These are phyloP conservation scores for Vespertilio murinus DNA, from an alignment of 2,797 vertebrate species.

Conservation along the genomic window DNA sequence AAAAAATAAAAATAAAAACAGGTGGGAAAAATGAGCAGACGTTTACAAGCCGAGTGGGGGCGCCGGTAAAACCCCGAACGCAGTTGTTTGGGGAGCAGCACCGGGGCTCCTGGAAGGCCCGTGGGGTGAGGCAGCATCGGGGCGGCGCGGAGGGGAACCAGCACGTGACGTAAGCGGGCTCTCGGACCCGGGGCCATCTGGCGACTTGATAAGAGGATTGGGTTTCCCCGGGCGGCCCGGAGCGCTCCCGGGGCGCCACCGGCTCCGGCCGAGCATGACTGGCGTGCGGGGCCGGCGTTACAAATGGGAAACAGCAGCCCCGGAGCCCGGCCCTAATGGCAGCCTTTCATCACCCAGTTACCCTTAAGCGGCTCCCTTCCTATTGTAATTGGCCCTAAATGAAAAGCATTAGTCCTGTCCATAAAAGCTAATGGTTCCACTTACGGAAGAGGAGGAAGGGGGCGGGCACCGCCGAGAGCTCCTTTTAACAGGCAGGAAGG, in stretches of 20 bases:
- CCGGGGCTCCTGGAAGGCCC: constrained; percentile 29
- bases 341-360: constrained; percentile 95
- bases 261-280: constrained; percentile 93
- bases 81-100: background rate
- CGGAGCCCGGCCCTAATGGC: constrained; percentile 91
- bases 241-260: constrained; percentile 91
- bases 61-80: background rate
- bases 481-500: constrained; percentile 84
- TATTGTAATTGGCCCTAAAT: constrained; percentile 95
- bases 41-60: background rate
- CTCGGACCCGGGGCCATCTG: constrained; percentile 88
- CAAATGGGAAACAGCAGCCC: constrained; percentile 96
- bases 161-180: constrained; percentile 78
- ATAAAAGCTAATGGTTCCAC: constrained; percentile 92
- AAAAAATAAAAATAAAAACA: background rate
- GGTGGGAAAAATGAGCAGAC: background rate
- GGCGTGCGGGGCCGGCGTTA: constrained; percentile 92
- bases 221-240: constrained; percentile 91
- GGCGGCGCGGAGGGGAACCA: constrained; percentile 20
- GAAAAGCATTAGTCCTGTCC: constrained; percentile 95
- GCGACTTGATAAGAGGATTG: constrained; percentile 96
- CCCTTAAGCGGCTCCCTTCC: constrained; percentile 93
- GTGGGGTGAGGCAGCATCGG: background rate
- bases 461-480: constrained; percentile 74
- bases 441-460: constrained; percentile 87